Evolutionary conservation across 2,797 vertebrate genomes (phyloP).

Genomic region (Hyperoplus lanceolatus): DNA sequence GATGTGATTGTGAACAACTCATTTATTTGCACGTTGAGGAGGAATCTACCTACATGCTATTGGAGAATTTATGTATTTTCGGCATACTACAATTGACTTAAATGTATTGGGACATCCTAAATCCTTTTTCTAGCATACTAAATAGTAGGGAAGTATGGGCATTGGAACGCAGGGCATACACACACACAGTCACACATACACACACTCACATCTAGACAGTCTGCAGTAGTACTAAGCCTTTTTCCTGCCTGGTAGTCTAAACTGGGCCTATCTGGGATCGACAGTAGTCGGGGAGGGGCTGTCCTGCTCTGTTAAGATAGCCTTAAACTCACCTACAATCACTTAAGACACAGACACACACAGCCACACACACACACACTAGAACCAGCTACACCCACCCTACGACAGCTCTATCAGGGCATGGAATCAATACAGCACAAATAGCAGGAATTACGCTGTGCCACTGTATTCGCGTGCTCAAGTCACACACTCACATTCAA

Average conservation of each 20-base stretch:
- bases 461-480: conserved; percentile 12
- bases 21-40: no score
- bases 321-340: conserved; percentile 64
- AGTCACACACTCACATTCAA: not conserved
- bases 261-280: conserved; percentile 67
- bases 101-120: no score
- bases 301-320: conserved; percentile 64
- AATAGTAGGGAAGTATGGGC: no score
- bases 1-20: no score
- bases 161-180: not conserved
- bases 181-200: conserved; percentile 13
- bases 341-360: conserved; percentile 40
- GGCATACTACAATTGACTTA: no score
- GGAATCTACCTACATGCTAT: no score
- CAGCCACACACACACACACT: no score
- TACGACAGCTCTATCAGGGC: conserved; percentile 40
- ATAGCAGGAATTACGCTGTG: conserved; percentile 45
- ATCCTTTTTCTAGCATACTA: no score
- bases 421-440: conserved; percentile 54
- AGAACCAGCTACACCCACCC: conserved; percentile 68
- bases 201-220: conserved; percentile 52
- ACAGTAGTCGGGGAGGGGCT: conserved; percentile 76
- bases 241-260: conserved; percentile 58
- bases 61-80: no score
- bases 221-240: conserved; percentile 39